These are phyloP conservation scores for Pipra filicauda DNA, from an alignment of 2,113 vertebrate genomes.

Conservation along the genomic window DNA sequence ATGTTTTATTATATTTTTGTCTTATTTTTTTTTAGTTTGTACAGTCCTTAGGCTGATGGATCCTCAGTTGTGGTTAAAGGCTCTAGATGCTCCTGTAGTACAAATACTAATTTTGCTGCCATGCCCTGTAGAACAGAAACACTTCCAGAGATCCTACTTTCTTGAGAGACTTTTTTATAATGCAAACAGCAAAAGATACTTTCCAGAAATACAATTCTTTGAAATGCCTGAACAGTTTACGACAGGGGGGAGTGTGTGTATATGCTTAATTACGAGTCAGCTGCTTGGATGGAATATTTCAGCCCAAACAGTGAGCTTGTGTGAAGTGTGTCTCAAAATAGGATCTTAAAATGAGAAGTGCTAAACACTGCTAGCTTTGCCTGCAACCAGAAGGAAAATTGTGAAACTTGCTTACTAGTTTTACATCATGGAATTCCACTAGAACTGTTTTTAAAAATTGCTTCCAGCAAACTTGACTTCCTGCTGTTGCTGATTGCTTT, in stretches of 20 bases:
- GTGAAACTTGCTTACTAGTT: neutral
- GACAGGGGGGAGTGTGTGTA: no score
- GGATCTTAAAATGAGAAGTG: neutral
- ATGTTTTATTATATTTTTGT: neutral
- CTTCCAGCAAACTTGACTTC: neutral
- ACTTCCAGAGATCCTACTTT: neutral
- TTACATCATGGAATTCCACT: neutral
- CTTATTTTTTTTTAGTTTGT: neutral
- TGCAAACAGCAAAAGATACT: neutral
- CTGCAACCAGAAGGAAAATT: neutral
- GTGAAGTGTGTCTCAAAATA: neutral
- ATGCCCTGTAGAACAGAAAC: neutral
- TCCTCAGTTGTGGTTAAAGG: neutral
- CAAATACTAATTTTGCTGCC: neutral
- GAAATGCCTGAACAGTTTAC: neutral
- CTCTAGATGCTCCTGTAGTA: neutral
- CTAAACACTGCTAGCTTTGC: neutral
- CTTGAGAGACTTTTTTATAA: neutral
- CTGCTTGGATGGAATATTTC: neutral
- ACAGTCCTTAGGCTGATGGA: neutral
- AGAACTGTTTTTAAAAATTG: neutral
- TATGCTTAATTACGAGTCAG: neutral
- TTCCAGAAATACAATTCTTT: neutral
- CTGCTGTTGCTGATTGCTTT: neutral
- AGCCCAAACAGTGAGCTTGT: conserved; percentile 11